A percentile compares a stretch with the other conserved stretches of the same genome.
Evolutionary conservation across 2,113 vertebrate genomes (phyloP).

Genomic region (Diphyllodes magnificus): DNA sequence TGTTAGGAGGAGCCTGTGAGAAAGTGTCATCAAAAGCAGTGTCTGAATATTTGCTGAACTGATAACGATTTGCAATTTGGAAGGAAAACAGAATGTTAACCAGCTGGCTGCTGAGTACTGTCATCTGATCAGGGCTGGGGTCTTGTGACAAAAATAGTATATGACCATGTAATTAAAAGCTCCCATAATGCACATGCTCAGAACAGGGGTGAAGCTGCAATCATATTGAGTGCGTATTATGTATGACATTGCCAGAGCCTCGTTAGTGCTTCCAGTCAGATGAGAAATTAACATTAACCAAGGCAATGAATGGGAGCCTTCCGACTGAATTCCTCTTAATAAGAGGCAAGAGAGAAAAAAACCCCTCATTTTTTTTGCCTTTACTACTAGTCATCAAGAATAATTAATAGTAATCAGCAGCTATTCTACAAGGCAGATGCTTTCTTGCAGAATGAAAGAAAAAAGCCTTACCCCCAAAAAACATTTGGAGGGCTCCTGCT

Average conservation of each 20-base stretch:
- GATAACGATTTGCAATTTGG: background rate
- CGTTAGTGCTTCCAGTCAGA: background rate
- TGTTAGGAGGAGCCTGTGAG: background rate
- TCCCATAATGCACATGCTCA: background rate
- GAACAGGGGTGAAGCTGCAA: background rate
- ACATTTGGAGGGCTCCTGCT: background rate
- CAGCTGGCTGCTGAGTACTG: background rate
- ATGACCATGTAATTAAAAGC: background rate
- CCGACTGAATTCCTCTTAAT: background rate
- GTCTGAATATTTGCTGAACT: background rate
- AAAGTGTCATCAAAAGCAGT: background rate
- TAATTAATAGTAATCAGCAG: background rate
- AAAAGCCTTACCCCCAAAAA: background rate
- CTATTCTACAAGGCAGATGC: background rate
- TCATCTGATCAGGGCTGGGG: background rate
- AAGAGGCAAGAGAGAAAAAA: background rate
- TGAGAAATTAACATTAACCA: background rate
- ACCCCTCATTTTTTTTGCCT: background rate
- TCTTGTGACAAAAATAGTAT: background rate
- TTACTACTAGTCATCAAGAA: background rate
- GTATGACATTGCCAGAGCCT: background rate
- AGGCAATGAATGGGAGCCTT: background rate
- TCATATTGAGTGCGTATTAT: background rate
- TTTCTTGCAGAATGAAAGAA: background rate
- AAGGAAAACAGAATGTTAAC: slow-evolving; percentile 6